Evolutionary conservation across 23 tunicate species (phyloP).

Genomic region (Halocynthia roretzi): DNA sequence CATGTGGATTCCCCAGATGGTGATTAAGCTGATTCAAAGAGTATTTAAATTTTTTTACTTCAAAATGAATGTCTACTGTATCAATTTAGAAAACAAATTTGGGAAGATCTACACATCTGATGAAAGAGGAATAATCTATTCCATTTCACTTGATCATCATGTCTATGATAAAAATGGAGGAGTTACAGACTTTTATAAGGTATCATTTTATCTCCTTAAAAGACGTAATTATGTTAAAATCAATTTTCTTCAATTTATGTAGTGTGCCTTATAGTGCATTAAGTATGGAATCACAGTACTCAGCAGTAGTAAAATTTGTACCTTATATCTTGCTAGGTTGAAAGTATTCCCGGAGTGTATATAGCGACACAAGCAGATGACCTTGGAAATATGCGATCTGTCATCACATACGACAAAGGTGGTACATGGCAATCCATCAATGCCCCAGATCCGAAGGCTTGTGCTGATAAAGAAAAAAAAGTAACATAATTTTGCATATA

Average conservation of each 20-base stretch:
- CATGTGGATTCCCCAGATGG: conserved; percentile 85
- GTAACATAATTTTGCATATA: conserved; percentile 20
- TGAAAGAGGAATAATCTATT: conserved; percentile 76
- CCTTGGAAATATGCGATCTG: conserved; percentile 57
- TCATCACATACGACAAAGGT: conserved; percentile 91
- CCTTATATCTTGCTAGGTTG: conserved; percentile 33
- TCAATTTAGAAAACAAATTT: conserved; percentile 57
- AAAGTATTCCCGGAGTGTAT: conserved; percentile 81
- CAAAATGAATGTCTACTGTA: neutral
- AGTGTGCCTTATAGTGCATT: neutral
- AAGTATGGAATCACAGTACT: neutral
- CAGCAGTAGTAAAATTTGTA: neutral
- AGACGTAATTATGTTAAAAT: neutral
- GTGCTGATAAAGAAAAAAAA: conserved; percentile 56
- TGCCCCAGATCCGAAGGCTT: conserved; percentile 44
- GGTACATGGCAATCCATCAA: conserved; percentile 69
- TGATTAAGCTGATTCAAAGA: neutral
- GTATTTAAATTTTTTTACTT: neutral
- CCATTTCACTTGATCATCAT: conserved; percentile 67
- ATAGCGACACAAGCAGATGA: conserved; percentile 75
- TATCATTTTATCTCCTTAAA: neutral
- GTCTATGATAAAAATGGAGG: conserved; percentile 74
- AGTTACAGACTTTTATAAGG: conserved; percentile 85
- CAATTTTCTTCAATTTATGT: neutral
- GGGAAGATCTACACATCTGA: conserved; percentile 92